phyloP scores from a whole-genome alignment of 1,140 invertebrate genomes.

The Cotesia vestalis region DNA sequence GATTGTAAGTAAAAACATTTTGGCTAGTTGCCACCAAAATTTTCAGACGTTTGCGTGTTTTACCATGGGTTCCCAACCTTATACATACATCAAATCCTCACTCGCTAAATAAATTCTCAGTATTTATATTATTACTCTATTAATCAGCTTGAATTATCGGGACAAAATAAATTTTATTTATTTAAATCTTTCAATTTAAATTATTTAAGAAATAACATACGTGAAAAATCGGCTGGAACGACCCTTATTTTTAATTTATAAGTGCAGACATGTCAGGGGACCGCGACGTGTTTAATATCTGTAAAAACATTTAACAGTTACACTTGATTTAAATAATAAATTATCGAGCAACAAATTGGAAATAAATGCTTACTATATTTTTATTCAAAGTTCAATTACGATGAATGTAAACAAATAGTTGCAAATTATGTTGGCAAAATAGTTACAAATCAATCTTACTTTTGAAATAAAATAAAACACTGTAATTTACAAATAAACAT shows the following conservation, averaged over 20 bases:
- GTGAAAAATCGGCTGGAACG: conserved; percentile 45
- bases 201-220: background rate
- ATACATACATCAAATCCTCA: conserved; percentile 11
- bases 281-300: conserved; percentile 5
- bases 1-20: conserved; percentile 38
- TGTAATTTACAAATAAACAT: too few species aligned
- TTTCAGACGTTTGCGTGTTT: conserved; percentile 53
- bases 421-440: too few species aligned
- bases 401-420: too few species aligned
- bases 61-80: conserved; percentile 36
- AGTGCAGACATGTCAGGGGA: conserved; percentile 47
- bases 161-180: background rate
- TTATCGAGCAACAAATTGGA: background rate
- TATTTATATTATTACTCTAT: conserved; percentile 10
- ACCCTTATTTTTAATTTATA: conserved; percentile 52
- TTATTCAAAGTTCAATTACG: too few species aligned
- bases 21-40: conserved; percentile 46
- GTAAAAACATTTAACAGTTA: background rate
- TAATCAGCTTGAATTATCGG: background rate
- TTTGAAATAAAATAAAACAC: too few species aligned
- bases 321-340: background rate
- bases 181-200: background rate
- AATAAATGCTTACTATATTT: too few species aligned
- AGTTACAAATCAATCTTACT: too few species aligned
- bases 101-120: background rate